Percentiles rank a stretch among this genome's conserved stretches.
Evolutionary conservation across 2,888 invertebrate genomes (phyloP).

Genomic region (Melinopterus prodromus): DNA sequence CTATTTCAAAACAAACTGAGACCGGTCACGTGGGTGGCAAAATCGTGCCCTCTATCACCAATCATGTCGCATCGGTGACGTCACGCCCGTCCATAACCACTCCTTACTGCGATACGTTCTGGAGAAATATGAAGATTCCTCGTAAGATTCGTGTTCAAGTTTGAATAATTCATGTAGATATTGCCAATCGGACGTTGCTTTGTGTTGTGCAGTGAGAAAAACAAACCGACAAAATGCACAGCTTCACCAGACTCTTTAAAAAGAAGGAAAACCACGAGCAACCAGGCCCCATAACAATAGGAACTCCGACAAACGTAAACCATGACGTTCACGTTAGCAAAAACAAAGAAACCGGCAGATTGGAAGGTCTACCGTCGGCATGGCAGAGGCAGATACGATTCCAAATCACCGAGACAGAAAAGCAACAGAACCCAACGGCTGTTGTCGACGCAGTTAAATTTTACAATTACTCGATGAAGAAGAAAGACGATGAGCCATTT

Average conservation of each 20-base stretch:
- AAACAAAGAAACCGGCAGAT: conserved; percentile 81
- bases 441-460: conserved; percentile 91
- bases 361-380: conserved; percentile 85
- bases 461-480: conserved; percentile 88
- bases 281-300: conserved; percentile 62
- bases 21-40: too few relatives aligned
- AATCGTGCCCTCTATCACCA: too few relatives aligned
- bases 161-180: not conserved
- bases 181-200: not conserved
- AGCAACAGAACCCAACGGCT: conserved; percentile 88
- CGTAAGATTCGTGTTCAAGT: not conserved
- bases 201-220: not conserved
- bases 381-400: conserved; percentile 83
- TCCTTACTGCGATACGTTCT: not conserved
- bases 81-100: not conserved
- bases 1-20: too few relatives aligned
- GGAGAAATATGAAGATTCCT: not conserved
- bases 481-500: conserved; percentile 70
- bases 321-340: conserved; percentile 89
- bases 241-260: conserved; percentile 29
- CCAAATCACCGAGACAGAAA: conserved; percentile 86
- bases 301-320: conserved; percentile 84
- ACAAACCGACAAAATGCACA: conserved; percentile 28
- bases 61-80: not conserved
- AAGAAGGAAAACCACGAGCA: conserved; percentile 33